These are phyloP conservation scores for Andrena chrysosceles DNA, from an alignment of 2,888 invertebrate genomes.

Conservation along the genomic window DNA sequence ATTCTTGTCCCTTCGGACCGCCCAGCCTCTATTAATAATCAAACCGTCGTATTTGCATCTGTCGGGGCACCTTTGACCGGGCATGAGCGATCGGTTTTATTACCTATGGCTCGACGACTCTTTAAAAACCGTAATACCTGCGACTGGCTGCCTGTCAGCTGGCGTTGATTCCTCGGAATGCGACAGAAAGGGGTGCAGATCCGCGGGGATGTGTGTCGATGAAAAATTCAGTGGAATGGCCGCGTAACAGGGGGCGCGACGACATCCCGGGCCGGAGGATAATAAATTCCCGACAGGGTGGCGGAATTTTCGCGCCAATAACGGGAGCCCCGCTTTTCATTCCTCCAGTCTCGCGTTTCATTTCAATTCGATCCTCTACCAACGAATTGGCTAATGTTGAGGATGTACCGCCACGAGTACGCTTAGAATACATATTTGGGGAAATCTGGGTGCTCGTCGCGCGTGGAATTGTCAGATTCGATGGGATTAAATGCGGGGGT, in stretches of 20 bases:
- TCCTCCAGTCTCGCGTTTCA: neutral
- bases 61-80: slow-evolving; percentile 41
- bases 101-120: slow-evolving; percentile 46
- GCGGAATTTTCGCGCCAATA: slow-evolving; percentile 16
- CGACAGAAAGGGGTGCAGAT: slow-evolving; percentile 17
- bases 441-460: too few relatives aligned
- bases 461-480: too few relatives aligned
- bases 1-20: slow-evolving; percentile 19
- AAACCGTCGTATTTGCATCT: slow-evolving; percentile 45
- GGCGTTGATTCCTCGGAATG: slow-evolving; percentile 49
- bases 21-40: slow-evolving; percentile 46
- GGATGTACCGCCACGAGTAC: too few relatives aligned
- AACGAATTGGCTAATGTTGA: neutral
- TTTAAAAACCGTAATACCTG: slow-evolving; percentile 46
- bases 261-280: slow-evolving; percentile 29
- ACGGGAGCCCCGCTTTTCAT: neutral
- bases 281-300: slow-evolving; percentile 43
- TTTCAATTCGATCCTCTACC: neutral
- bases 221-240: slow-evolving; percentile 46
- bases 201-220: slow-evolving; percentile 36
- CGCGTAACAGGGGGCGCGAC: slow-evolving; percentile 2
- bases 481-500: too few relatives aligned
- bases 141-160: slow-evolving; percentile 22
- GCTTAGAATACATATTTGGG: too few relatives aligned
- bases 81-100: slow-evolving; percentile 46